Evolutionary conservation across 2,888 invertebrate species (phyloP).

Genomic region (Rhagonycha fulva): DNA sequence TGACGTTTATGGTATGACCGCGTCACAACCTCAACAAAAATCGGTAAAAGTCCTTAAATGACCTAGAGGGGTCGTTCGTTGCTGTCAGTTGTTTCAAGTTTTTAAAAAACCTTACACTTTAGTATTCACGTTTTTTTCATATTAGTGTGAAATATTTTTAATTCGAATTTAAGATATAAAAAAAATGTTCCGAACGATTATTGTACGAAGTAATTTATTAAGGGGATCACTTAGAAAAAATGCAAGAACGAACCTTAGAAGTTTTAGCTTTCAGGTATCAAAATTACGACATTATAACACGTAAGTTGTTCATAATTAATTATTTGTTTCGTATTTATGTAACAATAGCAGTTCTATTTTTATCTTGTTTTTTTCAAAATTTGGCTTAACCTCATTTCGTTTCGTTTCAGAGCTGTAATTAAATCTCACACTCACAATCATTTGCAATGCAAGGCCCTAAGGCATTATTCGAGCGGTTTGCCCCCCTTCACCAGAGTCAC

Average conservation of each 20-base stretch:
- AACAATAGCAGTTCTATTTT: conserved; percentile 20
- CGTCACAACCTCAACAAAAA: conserved; percentile 17
- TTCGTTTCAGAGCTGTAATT: conserved; percentile 8
- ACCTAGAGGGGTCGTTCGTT: conserved; percentile 15
- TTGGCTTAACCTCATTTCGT: background rate
- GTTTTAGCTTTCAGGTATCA: conserved; percentile 64
- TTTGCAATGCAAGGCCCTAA: conserved; percentile 29
- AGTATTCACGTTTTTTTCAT: background rate
- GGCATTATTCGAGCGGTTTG: conserved; percentile 50
- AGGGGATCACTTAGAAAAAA: conserved; percentile 66
- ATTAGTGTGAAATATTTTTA: background rate
- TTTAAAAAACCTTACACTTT: background rate
- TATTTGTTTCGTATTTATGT: conserved; percentile 5
- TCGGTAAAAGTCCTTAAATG: conserved; percentile 16
- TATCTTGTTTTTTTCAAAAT: conserved; percentile 8
- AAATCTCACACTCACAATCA: conserved; percentile 12
- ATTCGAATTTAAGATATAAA: background rate
- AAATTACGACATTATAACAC: conserved; percentile 65
- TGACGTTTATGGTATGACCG: conserved; percentile 7
- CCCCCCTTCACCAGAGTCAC: conserved; percentile 79
- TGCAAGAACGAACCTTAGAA: conserved; percentile 63
- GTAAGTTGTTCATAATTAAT: conserved; percentile 51
- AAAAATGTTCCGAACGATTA: conserved; percentile 75
- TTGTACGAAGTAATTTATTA: conserved; percentile 70
- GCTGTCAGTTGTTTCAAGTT: conserved; percentile 3